Evolutionary conservation across 1,140 invertebrate genomes (phyloP).

Genomic region (Apis dorsata): DNA sequence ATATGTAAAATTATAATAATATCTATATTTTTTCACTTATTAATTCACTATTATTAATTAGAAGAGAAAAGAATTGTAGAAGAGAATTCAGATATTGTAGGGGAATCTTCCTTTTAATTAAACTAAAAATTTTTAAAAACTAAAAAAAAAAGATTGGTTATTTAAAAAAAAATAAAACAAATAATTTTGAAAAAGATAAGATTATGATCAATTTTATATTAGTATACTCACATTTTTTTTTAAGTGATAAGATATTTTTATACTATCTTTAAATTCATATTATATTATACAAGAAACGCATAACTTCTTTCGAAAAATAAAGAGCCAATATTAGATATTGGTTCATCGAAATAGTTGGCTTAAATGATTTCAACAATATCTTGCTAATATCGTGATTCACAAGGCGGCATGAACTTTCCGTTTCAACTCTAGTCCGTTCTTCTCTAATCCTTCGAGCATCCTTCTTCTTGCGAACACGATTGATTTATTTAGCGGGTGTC

Average conservation of each 20-base stretch:
- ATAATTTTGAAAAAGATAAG: neutral
- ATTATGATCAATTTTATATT: neutral
- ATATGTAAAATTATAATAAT: too few relatives aligned
- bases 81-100: too few relatives aligned
- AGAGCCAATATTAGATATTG: neutral
- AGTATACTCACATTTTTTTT: too few relatives aligned
- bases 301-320: neutral
- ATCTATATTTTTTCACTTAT: too few relatives aligned
- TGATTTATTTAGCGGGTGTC: conserved; percentile 42
- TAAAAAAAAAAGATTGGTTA: neutral
- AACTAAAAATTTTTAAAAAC: neutral
- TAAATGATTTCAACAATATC: neutral
- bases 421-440: conserved; percentile 31
- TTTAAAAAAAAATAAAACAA: too few relatives aligned
- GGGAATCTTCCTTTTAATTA: neutral
- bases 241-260: too few relatives aligned
- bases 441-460: conserved; percentile 18
- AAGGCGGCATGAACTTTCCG: conserved; percentile 29
- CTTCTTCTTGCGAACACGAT: conserved; percentile 36
- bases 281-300: too few relatives aligned
- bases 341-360: neutral
- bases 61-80: too few relatives aligned
- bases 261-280: too few relatives aligned
- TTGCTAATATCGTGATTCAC: neutral
- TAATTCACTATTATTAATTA: too few relatives aligned